These are phyloP conservation scores for Styela plicata DNA, from an alignment of 23 tunicate genomes.

Conservation along the genomic window DNA sequence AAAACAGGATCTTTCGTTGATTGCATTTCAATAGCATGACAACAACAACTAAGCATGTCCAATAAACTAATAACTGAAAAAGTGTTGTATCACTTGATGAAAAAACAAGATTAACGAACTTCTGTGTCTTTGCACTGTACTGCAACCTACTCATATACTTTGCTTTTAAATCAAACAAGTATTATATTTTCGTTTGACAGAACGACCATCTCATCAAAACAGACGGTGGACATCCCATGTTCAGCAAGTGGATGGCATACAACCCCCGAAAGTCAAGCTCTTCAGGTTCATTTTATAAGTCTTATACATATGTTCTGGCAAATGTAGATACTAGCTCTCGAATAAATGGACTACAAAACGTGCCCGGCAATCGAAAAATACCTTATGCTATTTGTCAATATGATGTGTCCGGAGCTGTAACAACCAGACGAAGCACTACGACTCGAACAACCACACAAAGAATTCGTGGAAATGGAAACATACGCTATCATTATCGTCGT, in stretches of 20 bases:
- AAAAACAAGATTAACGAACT: too few relatives aligned
- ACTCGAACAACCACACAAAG: background rate
- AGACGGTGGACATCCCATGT: background rate
- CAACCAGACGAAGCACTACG: background rate
- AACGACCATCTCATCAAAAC: background rate
- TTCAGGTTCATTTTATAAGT: background rate
- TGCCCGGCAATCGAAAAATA: background rate
- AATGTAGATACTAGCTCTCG: background rate
- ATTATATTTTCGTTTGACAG: background rate
- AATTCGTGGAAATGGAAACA: background rate
- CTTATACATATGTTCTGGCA: background rate
- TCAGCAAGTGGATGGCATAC: slow-evolving; percentile 7
- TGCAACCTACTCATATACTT: too few relatives aligned
- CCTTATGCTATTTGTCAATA: background rate
- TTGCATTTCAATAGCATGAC: too few relatives aligned
- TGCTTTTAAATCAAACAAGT: too few relatives aligned
- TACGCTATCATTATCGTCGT: background rate
- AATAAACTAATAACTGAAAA: too few relatives aligned
- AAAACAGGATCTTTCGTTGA: too few relatives aligned
- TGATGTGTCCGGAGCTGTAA: background rate
- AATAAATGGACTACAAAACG: slow-evolving; percentile 2
- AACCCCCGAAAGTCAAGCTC: background rate
- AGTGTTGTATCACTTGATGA: too few relatives aligned
- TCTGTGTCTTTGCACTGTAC: too few relatives aligned
- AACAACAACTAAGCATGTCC: too few relatives aligned